Evolutionary conservation across 2,113 vertebrate species (phyloP).

Genomic region (Cryptotis parvus): DNA sequence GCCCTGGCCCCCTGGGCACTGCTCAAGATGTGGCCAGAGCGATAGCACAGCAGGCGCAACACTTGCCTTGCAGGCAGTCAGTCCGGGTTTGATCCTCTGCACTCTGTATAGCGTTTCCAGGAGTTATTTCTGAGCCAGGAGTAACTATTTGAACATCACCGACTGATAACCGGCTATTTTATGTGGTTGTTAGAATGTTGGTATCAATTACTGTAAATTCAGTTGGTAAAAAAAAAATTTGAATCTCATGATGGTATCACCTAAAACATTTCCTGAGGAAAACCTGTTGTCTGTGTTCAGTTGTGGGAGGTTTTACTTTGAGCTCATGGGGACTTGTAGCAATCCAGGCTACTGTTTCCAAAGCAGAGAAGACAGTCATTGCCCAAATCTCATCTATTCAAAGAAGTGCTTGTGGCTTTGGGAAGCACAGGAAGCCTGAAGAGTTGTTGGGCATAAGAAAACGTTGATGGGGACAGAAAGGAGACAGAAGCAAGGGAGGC

Average conservation of each 20-base stretch:
- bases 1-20: too few relatives aligned
- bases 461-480: neutral
- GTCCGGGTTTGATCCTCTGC: too few relatives aligned
- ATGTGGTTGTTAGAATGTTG: too few relatives aligned
- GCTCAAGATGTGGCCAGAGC: too few relatives aligned
- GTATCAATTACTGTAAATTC: neutral
- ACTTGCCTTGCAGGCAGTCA: too few relatives aligned
- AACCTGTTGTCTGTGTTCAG: neutral
- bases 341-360: neutral
- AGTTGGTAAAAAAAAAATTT: neutral
- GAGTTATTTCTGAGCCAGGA: too few relatives aligned
- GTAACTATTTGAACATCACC: too few relatives aligned
- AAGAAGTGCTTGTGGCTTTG: neutral
- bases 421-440: neutral
- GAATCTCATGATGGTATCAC: neutral
- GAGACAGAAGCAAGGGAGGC: neutral
- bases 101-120: too few relatives aligned
- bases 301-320: neutral
- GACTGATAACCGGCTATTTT: too few relatives aligned
- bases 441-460: neutral
- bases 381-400: neutral
- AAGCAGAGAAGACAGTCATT: conserved; percentile 18
- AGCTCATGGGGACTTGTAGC: neutral
- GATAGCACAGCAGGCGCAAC: too few relatives aligned
- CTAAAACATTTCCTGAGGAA: conserved; percentile 24